Conservation (phyloP, 2,797 vertebrate species). For the Hydrolagus colliei region DNA sequence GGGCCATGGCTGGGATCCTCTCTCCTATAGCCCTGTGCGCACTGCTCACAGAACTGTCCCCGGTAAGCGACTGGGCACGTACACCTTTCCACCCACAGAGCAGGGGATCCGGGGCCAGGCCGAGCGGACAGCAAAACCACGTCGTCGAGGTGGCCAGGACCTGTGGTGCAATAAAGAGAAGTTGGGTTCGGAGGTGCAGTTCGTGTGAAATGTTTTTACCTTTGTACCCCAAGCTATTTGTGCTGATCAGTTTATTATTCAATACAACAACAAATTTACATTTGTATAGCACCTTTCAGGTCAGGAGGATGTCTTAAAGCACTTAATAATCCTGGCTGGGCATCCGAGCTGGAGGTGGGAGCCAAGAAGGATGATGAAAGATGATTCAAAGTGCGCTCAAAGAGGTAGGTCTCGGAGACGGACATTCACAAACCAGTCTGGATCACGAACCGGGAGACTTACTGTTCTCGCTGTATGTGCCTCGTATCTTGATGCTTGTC, state of each 20-base stretch:
- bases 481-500: constrained; percentile 86
- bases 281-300: too few relatives aligned
- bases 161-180: constrained; percentile 47
- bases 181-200: neutral
- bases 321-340: too few relatives aligned
- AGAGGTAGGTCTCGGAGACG: too few relatives aligned
- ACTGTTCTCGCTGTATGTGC: constrained; percentile 91
- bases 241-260: too few relatives aligned
- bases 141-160: constrained; percentile 80
- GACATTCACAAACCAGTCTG: too few relatives aligned
- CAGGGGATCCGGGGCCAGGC: constrained; percentile 61
- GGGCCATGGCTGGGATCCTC: constrained; percentile 63
- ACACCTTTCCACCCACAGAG: constrained; percentile 84
- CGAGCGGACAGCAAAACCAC: constrained; percentile 72
- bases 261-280: too few relatives aligned
- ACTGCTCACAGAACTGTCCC: constrained; percentile 86
- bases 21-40: constrained; percentile 75
- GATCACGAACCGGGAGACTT: constrained; percentile 37
- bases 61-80: constrained; percentile 79
- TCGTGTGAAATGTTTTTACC: too few relatives aligned
- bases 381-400: too few relatives aligned
- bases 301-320: too few relatives aligned
- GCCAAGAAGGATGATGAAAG: too few relatives aligned
- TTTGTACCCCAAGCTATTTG: too few relatives aligned
- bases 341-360: too few relatives aligned